These are phyloP conservation scores for Xiphophorus couchianus DNA, from an alignment of 2,113 vertebrate genomes.

Conservation along the genomic window DNA sequence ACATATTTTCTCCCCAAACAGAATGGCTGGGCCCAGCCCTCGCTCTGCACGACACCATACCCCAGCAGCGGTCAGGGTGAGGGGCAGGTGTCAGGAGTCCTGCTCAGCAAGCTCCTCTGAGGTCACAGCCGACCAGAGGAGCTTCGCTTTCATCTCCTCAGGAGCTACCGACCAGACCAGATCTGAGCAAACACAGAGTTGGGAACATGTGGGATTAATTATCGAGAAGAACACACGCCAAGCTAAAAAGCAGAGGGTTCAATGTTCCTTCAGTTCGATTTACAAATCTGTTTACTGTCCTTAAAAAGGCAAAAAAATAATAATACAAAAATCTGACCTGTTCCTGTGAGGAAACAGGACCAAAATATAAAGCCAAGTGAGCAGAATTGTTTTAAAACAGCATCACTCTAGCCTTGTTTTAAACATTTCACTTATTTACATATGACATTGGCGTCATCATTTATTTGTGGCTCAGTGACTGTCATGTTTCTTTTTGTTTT, in stretches of 20 bases:
- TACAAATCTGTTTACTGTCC: too few relatives aligned
- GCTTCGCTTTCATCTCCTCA: slow-evolving; percentile 55
- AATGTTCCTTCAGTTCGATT: too few relatives aligned
- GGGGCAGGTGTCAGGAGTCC: slow-evolving; percentile 53
- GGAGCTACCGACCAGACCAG: slow-evolving; percentile 53
- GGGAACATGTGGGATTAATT: slow-evolving; percentile 54
- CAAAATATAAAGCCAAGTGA: neutral
- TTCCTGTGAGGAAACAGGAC: neutral
- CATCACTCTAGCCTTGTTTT: neutral
- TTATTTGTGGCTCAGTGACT: too few relatives aligned
- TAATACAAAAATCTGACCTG: neutral
- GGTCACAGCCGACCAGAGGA: slow-evolving; percentile 41
- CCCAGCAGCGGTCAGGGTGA: slow-evolving; percentile 17
- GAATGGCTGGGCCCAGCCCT: slow-evolving; percentile 20
- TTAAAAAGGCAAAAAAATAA: neutral
- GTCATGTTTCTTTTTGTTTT: too few relatives aligned
- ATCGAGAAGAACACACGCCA: neutral
- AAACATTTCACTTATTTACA: neutral
- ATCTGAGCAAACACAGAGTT: slow-evolving; percentile 43
- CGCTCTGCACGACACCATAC: slow-evolving; percentile 25
- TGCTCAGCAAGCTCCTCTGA: slow-evolving; percentile 35
- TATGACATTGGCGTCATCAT: too few relatives aligned
- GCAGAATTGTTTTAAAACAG: neutral
- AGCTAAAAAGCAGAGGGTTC: neutral
- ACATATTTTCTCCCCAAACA: slow-evolving; percentile 16